phyloP scores from a whole-genome alignment of 2,797 vertebrate genomes.

The Melanotaenia pygmaea region DNA sequence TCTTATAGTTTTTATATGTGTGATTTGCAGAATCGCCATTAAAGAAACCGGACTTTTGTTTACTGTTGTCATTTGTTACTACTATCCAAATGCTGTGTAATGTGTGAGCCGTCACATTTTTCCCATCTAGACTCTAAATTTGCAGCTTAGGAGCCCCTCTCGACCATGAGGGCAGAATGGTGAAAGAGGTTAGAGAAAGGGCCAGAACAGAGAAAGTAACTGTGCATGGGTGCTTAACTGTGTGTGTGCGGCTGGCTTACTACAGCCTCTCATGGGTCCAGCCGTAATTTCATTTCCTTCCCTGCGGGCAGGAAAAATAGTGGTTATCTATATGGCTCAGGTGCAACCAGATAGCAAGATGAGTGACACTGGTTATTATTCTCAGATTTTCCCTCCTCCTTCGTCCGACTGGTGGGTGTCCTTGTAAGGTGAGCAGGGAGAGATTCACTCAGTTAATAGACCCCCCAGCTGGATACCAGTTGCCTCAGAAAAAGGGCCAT shows the following conservation, averaged over 20 bases:
- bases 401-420: slow-evolving; percentile 73
- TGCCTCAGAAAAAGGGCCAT: slow-evolving; percentile 44
- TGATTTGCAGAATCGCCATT: slow-evolving; percentile 2
- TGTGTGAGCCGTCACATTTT: slow-evolving; percentile 40
- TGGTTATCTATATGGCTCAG: slow-evolving; percentile 83
- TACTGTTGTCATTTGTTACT: slow-evolving; percentile 35
- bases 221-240: neutral
- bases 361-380: slow-evolving; percentile 80
- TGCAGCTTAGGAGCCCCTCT: slow-evolving; percentile 25
- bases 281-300: slow-evolving; percentile 72
- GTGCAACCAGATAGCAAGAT: slow-evolving; percentile 75
- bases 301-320: slow-evolving; percentile 58
- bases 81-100: slow-evolving; percentile 25
- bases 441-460: slow-evolving; percentile 67
- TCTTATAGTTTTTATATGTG: neutral
- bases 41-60: slow-evolving; percentile 13
- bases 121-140: slow-evolving; percentile 24
- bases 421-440: slow-evolving; percentile 69
- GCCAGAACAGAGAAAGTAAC: slow-evolving; percentile 30
- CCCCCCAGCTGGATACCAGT: slow-evolving; percentile 59
- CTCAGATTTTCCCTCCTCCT: slow-evolving; percentile 47
- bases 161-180: slow-evolving; percentile 25
- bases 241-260: slow-evolving; percentile 25
- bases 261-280: slow-evolving; percentile 38
- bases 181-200: slow-evolving; percentile 25